Evolutionary conservation across 2,113 vertebrate genomes (phyloP).

Genomic region (Potamarius usumacintae): DNA sequence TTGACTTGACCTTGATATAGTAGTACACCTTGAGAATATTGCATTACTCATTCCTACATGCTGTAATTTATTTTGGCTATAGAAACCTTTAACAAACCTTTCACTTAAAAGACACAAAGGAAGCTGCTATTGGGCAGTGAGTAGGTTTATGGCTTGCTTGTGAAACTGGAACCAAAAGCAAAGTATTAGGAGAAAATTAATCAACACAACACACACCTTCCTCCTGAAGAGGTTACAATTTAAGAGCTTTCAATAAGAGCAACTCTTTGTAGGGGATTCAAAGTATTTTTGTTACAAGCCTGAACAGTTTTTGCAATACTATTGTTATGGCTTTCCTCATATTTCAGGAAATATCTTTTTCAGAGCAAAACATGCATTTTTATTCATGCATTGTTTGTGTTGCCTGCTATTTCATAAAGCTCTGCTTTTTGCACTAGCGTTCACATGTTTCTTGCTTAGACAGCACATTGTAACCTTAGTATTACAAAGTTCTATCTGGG

Average conservation of each 20-base stretch:
- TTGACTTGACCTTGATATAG: no score
- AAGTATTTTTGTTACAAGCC: neutral
- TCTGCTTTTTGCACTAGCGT: neutral
- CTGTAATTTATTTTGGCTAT: neutral
- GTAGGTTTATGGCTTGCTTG: neutral
- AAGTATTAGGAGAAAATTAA: neutral
- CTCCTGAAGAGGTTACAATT: neutral
- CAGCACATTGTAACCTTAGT: neutral
- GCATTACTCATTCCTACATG: neutral
- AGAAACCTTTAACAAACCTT: neutral
- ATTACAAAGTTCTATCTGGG: neutral
- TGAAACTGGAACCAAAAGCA: neutral
- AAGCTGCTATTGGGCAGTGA: neutral
- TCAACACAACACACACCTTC: no score
- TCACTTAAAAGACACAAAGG: neutral
- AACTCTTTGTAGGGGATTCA: neutral
- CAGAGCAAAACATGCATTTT: neutral
- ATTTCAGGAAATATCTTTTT: neutral
- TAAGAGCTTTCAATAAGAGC: neutral
- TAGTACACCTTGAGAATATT: neutral
- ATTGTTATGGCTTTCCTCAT: neutral
- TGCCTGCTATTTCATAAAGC: neutral
- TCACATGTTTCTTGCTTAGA: neutral
- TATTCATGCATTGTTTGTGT: neutral
- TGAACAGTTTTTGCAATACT: neutral